Evolutionary conservation across 2,113 vertebrate genomes (phyloP).

Genomic region (Phylloscopus trochilus): DNA sequence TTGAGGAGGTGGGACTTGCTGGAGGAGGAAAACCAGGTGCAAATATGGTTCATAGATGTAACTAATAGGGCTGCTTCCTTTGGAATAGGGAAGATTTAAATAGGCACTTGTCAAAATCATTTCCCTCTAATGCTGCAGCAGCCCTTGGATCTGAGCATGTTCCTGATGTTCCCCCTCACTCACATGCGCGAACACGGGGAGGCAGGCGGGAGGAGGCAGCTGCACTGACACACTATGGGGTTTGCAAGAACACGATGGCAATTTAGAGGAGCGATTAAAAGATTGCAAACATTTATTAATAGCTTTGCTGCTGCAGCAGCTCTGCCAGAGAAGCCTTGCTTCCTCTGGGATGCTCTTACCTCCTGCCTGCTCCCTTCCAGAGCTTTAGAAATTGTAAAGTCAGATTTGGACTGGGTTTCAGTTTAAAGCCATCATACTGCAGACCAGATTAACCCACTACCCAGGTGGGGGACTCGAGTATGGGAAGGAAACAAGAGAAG

Average conservation of each 20-base stretch:
- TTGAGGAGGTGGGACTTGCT: neutral
- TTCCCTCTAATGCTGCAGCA: constrained; percentile 16
- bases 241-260: constrained; percentile 57
- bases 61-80: neutral
- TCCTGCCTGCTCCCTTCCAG: neutral
- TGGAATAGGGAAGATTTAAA: constrained; percentile 25
- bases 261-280: constrained; percentile 65
- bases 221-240: constrained; percentile 36
- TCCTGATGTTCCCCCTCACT: constrained; percentile 63
- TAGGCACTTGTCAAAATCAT: constrained; percentile 54
- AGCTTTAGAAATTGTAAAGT: neutral
- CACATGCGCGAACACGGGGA: constrained; percentile 50
- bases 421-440: neutral
- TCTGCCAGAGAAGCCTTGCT: constrained; percentile 27
- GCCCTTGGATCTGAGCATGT: constrained; percentile 33
- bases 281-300: constrained; percentile 69
- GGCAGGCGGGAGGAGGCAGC: constrained; percentile 48
- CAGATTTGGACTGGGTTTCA: neutral
- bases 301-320: constrained; percentile 54
- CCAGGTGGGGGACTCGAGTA: neutral
- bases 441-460: neutral
- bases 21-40: neutral
- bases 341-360: constrained; percentile 25
- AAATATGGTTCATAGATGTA: neutral
- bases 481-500: neutral